phyloP scores from a whole-genome alignment of 2,113 vertebrate genomes.

The Prolemur simus region DNA sequence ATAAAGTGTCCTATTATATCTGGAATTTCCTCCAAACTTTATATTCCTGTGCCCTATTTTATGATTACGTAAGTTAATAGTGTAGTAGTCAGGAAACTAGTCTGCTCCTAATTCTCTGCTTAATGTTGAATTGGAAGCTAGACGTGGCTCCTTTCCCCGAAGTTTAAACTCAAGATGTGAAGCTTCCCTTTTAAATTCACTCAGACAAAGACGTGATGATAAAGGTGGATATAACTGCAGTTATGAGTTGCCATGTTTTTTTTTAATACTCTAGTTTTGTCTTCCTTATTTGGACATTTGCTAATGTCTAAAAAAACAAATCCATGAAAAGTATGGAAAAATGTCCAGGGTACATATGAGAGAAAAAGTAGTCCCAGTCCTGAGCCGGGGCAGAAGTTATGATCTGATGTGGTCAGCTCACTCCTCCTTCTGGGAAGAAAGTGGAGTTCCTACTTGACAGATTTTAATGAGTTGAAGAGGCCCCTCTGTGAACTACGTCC shows the following conservation, averaged over 20 bases:
- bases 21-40: neutral
- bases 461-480: neutral
- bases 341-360: neutral
- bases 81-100: neutral
- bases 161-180: neutral
- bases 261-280: neutral
- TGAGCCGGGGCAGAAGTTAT: neutral
- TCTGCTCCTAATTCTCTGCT: neutral
- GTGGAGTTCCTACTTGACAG: neutral
- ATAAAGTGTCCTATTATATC: neutral
- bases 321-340: neutral
- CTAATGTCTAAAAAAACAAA: neutral
- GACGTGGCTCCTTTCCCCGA: neutral
- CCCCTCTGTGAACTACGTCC: neutral
- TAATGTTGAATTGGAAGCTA: neutral
- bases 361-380: neutral
- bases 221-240: neutral
- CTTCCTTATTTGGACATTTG: neutral
- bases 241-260: neutral
- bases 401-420: neutral
- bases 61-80: neutral
- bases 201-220: neutral
- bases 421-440: neutral
- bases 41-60: neutral
- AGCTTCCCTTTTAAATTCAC: neutral